Conservation (phyloP, 1,140 invertebrate species). For the Varroa destructor region DNA sequence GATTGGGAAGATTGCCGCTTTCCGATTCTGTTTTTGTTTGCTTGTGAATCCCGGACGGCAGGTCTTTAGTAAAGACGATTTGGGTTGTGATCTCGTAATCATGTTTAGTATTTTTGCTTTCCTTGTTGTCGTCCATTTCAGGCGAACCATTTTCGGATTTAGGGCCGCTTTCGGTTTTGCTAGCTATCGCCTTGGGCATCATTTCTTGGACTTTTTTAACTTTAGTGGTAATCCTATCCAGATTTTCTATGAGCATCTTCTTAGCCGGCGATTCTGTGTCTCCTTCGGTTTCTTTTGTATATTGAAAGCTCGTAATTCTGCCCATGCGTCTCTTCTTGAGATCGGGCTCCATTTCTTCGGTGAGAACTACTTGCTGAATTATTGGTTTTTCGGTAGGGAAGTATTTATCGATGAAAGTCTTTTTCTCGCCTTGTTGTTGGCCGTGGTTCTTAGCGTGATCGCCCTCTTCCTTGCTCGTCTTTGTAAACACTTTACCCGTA, state of each 20-base stretch:
- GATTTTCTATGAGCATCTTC: slow-evolving; percentile 9
- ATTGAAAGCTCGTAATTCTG: slow-evolving; percentile 20
- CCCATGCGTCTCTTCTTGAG: slow-evolving; percentile 20
- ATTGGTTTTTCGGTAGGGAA: slow-evolving; percentile 18
- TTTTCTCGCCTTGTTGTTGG: background rate
- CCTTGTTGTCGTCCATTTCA: too few species aligned
- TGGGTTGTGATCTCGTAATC: slow-evolving; percentile 23
- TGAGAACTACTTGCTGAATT: slow-evolving; percentile 21
- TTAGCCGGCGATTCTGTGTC: slow-evolving; percentile 10
- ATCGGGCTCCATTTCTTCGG: slow-evolving; percentile 25
- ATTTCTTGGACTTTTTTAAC: slow-evolving; percentile 23
- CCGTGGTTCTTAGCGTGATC: background rate
- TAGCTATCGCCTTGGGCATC: slow-evolving; percentile 4
- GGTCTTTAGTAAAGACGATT: background rate
- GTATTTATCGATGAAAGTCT: slow-evolving; percentile 8
- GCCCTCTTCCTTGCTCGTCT: background rate
- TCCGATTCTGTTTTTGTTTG: background rate
- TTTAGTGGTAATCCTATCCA: slow-evolving; percentile 2
- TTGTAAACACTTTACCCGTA: background rate
- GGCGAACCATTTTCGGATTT: background rate
- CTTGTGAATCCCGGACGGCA: background rate
- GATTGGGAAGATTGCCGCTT: background rate
- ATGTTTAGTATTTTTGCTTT: background rate
- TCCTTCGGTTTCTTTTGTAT: slow-evolving; percentile 23
- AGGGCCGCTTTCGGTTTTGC: background rate